Evolutionary conservation across 2,888 invertebrate species (phyloP), one percentile per base, ranked within the genome.

Genomic region (Rutpela maculata): DNA sequence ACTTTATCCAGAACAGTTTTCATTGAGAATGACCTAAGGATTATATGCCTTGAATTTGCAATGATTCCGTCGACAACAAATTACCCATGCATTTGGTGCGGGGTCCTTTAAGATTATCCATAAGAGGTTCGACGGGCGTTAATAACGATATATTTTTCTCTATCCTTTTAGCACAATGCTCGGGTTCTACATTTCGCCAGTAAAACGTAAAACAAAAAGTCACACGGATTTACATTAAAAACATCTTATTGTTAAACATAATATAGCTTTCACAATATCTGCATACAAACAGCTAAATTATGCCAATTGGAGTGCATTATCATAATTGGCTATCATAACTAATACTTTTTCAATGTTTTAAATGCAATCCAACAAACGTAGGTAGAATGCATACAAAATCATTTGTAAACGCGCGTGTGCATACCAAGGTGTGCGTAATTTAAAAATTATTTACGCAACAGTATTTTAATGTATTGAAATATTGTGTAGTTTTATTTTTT

Each of bases 211-310:
- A 72, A 72, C 43, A 62, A 59, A 74, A 60, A 56, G 50, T 63
- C 43, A 60, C 68, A 62, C 68, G 63, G 12, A 59, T 59, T 31
- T 62, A 57, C 63, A 63, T 70, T 65, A 56, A 75, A 65, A 77
- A 68, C 70, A 74, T 66, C 74, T 70, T 67, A 77, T 74, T 77
- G 77, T 69, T 63, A 75, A 75, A 75, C 70, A 70, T 65, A 75
- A 69, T 63, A 69, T 63, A 63, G 43, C 74, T 73, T 78, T 68
- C 71, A 50, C 63, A 63, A 50, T 77, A 78, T 79, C 75, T 79
- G 82, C 82, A 83, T 83, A 80, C 71, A 80, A 83, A 83, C 78
- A 63, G 77, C 71, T 76, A 65, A 75, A 81, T 82, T 82, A 83
- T 81, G 73, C 82, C 78, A 78, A 81, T 78, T 50, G 74, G 65